Evolutionary conservation across 2,797 vertebrate species (phyloP).

Genomic region (Peromyscus nudipes): DNA sequence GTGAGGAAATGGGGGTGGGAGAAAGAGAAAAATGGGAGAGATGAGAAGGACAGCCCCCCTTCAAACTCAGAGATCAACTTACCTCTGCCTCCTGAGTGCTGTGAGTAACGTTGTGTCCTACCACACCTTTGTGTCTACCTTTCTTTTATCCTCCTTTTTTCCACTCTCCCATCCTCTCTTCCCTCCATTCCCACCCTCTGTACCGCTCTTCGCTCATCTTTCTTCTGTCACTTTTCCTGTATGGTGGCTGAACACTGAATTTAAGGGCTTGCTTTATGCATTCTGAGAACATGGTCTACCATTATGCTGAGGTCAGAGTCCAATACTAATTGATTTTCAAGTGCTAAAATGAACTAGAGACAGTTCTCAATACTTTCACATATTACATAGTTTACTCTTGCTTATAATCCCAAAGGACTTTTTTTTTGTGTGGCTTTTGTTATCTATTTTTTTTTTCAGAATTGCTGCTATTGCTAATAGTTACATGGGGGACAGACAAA

Average conservation of each 20-base stretch:
- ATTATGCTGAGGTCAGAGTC: background rate
- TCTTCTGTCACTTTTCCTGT: background rate
- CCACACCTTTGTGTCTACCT: background rate
- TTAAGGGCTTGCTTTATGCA: no score
- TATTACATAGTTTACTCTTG: background rate
- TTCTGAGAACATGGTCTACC: background rate
- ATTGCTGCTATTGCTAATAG: background rate
- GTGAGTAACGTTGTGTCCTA: background rate
- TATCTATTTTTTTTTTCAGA: background rate
- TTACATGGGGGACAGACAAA: background rate
- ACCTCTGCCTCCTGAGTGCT: background rate
- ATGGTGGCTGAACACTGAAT: background rate
- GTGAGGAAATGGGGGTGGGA: background rate
- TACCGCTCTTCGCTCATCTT: no score
- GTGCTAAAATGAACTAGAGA: background rate
- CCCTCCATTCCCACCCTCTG: background rate
- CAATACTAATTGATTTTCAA: background rate
- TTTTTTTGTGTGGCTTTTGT: background rate
- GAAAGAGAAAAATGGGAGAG: no score
- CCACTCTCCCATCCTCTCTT: background rate
- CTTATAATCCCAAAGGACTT: background rate
- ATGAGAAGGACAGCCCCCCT: no score
- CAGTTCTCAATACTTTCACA: background rate
- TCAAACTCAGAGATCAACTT: background rate
- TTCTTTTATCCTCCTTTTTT: no score